Evolutionary conservation across 2,797 vertebrate species (phyloP).

Genomic region (Gobionotothen gibberifrons): DNA sequence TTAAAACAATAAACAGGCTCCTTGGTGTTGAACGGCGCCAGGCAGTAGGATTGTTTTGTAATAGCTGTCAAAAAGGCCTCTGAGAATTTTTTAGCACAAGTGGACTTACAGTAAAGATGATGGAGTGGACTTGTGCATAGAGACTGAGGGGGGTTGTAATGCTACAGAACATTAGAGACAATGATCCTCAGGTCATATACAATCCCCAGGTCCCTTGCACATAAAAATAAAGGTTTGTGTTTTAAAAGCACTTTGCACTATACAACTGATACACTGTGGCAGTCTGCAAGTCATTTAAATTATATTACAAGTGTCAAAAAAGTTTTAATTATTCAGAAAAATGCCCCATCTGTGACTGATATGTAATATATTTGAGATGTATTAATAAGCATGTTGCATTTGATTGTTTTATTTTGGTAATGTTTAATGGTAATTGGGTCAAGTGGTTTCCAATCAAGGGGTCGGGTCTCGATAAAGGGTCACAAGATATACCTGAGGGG

Average conservation of each 20-base stretch:
- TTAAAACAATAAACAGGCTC: slow-evolving; percentile 66
- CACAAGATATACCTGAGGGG: background rate
- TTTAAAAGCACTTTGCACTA: background rate
- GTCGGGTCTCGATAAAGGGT: background rate
- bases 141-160: slow-evolving; percentile 29
- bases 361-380: background rate
- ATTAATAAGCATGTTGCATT: background rate
- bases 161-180: slow-evolving; percentile 40
- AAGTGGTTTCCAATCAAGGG: background rate
- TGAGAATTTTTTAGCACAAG: slow-evolving; percentile 44
- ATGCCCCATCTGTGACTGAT: background rate
- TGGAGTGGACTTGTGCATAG: slow-evolving; percentile 36
- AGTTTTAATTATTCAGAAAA: background rate
- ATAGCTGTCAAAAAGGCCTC: slow-evolving; percentile 64
- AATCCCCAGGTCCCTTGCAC: slow-evolving; percentile 13
- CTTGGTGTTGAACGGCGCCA: slow-evolving; percentile 31
- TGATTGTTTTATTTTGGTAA: background rate
- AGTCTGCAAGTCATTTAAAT: background rate
- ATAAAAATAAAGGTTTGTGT: slow-evolving; percentile 5
- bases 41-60: slow-evolving; percentile 36
- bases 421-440: background rate
- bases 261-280: slow-evolving; percentile 10
- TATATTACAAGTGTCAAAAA: background rate
- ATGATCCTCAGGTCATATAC: slow-evolving; percentile 13
- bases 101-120: slow-evolving; percentile 55